These are phyloP conservation scores for Myiozetetes cayanensis DNA, from an alignment of 2,113 vertebrate species.

Conservation along the genomic window DNA sequence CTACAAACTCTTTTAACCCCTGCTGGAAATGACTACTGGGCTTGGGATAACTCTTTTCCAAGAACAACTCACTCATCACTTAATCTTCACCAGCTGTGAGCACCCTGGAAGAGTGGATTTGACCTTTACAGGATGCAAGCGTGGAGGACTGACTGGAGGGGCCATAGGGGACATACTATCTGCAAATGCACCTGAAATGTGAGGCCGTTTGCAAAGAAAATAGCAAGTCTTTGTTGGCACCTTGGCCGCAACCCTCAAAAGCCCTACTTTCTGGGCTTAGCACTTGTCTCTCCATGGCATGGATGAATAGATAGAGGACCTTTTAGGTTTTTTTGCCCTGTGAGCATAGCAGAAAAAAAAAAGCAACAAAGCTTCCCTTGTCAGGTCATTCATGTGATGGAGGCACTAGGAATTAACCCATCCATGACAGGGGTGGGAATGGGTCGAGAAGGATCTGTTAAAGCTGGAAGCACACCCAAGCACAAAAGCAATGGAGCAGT, in stretches of 20 bases:
- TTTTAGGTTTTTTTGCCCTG: background rate
- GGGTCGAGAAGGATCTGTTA: background rate
- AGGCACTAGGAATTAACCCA: background rate
- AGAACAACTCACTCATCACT: background rate
- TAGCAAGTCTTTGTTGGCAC: background rate
- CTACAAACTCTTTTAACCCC: background rate
- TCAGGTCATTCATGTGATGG: background rate
- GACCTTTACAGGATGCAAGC: background rate
- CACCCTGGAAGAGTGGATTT: background rate
- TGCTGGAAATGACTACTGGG: background rate
- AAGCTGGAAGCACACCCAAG: background rate
- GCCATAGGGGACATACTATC: background rate
- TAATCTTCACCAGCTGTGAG: background rate
- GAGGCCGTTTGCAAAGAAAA: background rate
- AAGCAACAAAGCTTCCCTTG: background rate
- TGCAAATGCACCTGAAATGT: background rate
- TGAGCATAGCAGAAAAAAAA: background rate
- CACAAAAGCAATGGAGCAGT: background rate
- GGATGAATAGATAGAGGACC: background rate
- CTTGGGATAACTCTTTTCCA: background rate
- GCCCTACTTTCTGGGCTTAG: background rate
- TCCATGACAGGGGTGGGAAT: rapidly evolving
- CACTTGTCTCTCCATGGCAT: background rate
- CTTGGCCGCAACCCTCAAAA: background rate
- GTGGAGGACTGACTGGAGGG: background rate